Base-by-base conservation (phyloP, 35 echinoderm and acorn worm species). In the Nesometra sesokonis region DNA sequence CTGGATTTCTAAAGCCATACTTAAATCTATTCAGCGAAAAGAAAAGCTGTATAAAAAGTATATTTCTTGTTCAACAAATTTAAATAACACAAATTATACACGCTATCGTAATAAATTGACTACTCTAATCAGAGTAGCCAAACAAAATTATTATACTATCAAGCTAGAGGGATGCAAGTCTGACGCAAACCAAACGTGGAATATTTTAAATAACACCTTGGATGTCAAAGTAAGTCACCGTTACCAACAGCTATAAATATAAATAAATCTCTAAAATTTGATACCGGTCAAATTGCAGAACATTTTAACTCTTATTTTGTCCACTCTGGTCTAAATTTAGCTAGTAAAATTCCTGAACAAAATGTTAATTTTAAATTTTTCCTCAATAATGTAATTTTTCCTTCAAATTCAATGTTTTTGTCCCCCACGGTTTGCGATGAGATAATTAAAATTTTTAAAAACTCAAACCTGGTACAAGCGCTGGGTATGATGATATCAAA, bases 291-390 rank as follows among this genome's bases (percentile, higher is more conserved):
- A 35, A 84, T 84, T 46, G 84, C 88, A 8, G 80, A 94, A 27
- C 46, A 37, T 21, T 93, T 90, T 36, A 90, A 90, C 33, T 21
- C 78, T 37, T 87, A 78, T 84, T 94, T 94, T 80, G 57, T 34
- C 33, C 83, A 90, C 33, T 90, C 87, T 40, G 88, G 82, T 32
- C 30, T 37, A 0, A 52, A 33, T 47, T 36, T 90, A 30, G 84
- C 88, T 80, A 29, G 29, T 27, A 78, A 87, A 30, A 94, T 90
- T 47, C 67, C 46, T 38, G 3, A 3, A 17, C 4, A 19, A 23
- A 36, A 32, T 43, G 47, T 35, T 13, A 27, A 29, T 77, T 34
- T 76, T 34, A 57, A 11, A n/a, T n/a, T 82, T 57, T 87, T 79
- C 29, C 21, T 86, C 3, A 27, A 37, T 29, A 85, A 31, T 31